A percentile compares a stretch with the other conserved stretches of the same genome.
Conservation (phyloP, 2,113 vertebrate species). For the Mirounga angustirostris region DNA sequence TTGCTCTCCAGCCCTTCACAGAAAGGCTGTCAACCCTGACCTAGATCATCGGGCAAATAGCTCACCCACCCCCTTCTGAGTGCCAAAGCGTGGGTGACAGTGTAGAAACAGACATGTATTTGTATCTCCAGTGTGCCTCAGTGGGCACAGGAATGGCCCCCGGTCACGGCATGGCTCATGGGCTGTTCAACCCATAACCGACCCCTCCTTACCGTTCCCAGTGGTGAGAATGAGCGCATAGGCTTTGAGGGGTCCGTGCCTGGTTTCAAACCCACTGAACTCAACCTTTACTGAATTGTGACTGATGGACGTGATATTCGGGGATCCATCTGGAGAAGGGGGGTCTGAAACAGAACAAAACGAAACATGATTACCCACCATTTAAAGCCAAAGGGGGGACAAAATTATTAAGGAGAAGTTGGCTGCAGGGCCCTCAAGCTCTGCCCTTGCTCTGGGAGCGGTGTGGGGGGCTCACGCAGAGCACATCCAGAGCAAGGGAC, state of each 20-base stretch:
- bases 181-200: background rate
- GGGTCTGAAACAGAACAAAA: slow-evolving; percentile 88
- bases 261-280: slow-evolving; percentile 85
- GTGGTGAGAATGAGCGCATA: slow-evolving; percentile 91
- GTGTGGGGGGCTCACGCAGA: background rate
- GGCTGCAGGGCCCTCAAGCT: too few species aligned
- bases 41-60: background rate
- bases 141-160: background rate
- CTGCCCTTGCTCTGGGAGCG: too few species aligned
- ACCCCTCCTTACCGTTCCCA: slow-evolving; percentile 79
- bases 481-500: background rate
- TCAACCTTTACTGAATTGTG: slow-evolving; percentile 84
- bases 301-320: slow-evolving; percentile 66
- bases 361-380: background rate
- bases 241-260: slow-evolving; percentile 88
- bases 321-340: slow-evolving; percentile 67
- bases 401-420: background rate
- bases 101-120: background rate
- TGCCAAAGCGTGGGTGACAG: accelerated
- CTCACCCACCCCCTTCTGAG: background rate
- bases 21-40: background rate
- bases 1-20: background rate
- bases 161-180: background rate
- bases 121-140: accelerated
- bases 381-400: background rate